These are phyloP conservation scores for Microtus ochrogaster DNA, from an alignment of 2,113 vertebrate species.

Conservation along the genomic window DNA sequence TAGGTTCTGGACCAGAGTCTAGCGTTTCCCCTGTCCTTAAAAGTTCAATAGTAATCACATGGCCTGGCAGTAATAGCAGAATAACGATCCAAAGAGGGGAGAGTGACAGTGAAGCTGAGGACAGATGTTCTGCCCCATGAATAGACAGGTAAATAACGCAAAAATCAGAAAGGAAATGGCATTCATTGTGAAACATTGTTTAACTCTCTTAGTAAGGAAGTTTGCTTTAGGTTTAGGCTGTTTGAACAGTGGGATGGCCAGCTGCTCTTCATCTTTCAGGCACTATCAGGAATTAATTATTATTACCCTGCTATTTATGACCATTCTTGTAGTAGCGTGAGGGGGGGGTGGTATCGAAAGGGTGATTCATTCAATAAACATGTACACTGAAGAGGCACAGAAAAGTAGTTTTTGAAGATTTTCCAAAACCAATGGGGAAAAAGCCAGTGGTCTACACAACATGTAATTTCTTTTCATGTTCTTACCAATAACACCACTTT, in stretches of 20 bases:
- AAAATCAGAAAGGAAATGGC: background rate
- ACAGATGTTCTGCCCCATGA: background rate
- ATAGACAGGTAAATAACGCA: background rate
- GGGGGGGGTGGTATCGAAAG: background rate
- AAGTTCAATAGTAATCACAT: background rate
- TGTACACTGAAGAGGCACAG: background rate
- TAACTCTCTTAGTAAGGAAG: background rate
- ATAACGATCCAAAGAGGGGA: background rate
- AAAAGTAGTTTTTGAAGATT: background rate
- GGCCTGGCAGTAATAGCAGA: background rate
- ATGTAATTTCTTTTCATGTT: background rate
- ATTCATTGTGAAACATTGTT: background rate
- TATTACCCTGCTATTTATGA: background rate
- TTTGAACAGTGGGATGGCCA: background rate
- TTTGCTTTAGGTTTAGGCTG: background rate
- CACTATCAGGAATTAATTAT: background rate
- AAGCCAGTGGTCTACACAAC: rapidly evolving
- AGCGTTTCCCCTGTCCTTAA: background rate
- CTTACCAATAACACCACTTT: background rate
- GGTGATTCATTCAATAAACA: background rate
- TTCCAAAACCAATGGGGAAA: background rate
- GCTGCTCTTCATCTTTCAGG: background rate
- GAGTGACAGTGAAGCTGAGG: background rate
- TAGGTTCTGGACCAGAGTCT: background rate
- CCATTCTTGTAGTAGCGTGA: background rate